Percentiles rank a stretch among this genome's conserved stretches.
Conservation (phyloP, 2,888 invertebrate genomes). For the Trimorus sp. region DNA sequence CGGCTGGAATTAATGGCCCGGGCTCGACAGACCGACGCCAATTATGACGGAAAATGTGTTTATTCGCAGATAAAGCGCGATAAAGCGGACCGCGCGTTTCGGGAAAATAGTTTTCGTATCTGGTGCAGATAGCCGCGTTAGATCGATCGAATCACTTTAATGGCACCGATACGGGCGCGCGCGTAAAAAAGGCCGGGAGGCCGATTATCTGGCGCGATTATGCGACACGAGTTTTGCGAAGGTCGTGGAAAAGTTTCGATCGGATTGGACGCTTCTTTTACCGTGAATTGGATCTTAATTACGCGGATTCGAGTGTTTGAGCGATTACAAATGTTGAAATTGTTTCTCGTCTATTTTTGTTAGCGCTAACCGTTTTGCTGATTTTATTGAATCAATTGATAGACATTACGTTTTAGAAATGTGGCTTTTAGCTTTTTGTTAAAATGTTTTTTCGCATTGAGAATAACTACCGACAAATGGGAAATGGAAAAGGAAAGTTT, state of each 20-base stretch:
- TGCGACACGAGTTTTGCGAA: not conserved
- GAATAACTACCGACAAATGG: no score
- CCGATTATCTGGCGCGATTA: conserved; percentile 3
- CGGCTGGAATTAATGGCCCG: conserved; percentile 23
- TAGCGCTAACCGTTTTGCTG: no score
- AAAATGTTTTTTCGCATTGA: no score
- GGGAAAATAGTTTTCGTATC: conserved; percentile 20
- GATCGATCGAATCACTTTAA: conserved; percentile 30
- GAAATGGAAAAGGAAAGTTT: no score
- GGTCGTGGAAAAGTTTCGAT: not conserved
- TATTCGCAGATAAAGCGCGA: conserved; percentile 37
- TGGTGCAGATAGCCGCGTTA: conserved; percentile 23
- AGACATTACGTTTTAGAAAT: no score
- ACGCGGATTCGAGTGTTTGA: no score
- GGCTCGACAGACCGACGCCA: conserved; percentile 16
- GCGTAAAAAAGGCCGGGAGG: conserved; percentile 11
- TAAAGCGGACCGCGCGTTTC: conserved; percentile 5
- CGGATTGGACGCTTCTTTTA: no score
- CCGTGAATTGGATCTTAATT: no score
- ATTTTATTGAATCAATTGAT: no score
- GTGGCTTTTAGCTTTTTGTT: no score
- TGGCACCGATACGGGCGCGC: conserved; percentile 21
- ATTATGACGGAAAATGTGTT: conserved; percentile 37
- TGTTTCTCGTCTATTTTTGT: no score
- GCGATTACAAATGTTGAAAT: no score